Evolutionary conservation across 2,113 vertebrate species (phyloP).

Genomic region (Hypocryptadius cinnamomeus): DNA sequence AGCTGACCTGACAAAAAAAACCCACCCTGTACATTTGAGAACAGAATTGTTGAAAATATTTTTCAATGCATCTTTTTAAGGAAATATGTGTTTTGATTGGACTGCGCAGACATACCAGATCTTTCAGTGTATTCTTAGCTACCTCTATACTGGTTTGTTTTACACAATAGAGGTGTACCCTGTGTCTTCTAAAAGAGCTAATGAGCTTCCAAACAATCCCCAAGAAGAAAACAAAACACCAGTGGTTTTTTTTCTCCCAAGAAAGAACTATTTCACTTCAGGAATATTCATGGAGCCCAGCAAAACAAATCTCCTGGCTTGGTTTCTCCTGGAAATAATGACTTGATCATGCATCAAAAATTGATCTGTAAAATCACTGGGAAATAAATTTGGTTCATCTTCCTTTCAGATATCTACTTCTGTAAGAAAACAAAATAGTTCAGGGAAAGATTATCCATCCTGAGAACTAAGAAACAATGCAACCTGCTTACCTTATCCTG

Average conservation of each 20-base stretch:
- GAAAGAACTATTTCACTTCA: background rate
- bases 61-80: background rate
- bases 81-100: background rate
- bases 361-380: background rate
- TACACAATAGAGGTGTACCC: background rate
- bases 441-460: background rate
- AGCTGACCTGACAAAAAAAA: background rate
- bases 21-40: background rate
- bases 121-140: background rate
- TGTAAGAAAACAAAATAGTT: background rate
- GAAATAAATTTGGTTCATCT: background rate
- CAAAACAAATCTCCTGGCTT: background rate
- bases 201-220: background rate
- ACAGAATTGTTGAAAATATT: background rate
- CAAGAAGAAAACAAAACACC: background rate
- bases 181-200: background rate
- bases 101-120: background rate
- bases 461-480: background rate
- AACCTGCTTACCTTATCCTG: conserved; percentile 76
- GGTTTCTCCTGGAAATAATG: background rate
- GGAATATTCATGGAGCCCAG: background rate
- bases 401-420: background rate
- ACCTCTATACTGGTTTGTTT: background rate
- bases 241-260: background rate
- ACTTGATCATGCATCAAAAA: background rate